Conservation (phyloP, 2,888 invertebrate species). For the Tenthredo distinguenda region DNA sequence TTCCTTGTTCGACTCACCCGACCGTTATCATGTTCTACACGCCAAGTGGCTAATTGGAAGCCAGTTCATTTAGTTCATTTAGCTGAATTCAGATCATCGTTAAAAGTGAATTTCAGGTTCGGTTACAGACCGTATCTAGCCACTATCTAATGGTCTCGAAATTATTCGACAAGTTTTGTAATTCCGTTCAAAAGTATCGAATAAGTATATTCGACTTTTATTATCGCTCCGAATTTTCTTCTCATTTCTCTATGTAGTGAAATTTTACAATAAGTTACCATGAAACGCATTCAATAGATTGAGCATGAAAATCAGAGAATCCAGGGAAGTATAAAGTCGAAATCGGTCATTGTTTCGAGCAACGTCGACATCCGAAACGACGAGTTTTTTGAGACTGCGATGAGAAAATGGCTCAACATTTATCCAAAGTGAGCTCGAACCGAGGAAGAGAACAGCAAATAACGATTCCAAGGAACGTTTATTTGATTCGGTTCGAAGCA, state of each 20-base stretch:
- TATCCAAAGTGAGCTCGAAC: conserved; percentile 27
- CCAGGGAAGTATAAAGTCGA: neutral
- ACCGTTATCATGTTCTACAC: no score
- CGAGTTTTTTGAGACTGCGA: conserved; percentile 15
- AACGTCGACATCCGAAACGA: neutral
- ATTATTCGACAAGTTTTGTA: neutral
- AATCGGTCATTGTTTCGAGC: conserved; percentile 9
- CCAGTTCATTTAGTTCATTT: no score
- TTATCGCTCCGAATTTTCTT: neutral
- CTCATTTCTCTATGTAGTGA: neutral
- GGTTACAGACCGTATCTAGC: no score
- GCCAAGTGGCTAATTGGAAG: no score
- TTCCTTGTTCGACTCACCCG: no score
- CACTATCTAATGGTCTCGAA: no score
- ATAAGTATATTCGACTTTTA: neutral
- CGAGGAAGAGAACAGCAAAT: conserved; percentile 39
- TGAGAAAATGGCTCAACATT: conserved; percentile 35
- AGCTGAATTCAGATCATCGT: no score
- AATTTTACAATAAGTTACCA: neutral
- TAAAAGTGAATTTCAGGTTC: no score
- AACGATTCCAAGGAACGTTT: conserved; percentile 41
- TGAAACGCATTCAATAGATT: neutral
- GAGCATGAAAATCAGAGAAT: neutral
- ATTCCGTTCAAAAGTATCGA: neutral
- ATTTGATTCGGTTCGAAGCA: conserved; percentile 38